Percentiles rank a stretch among this genome's conserved stretches.
Conservation (phyloP, 1,140 invertebrate genomes). For the Megathymus violae region DNA sequence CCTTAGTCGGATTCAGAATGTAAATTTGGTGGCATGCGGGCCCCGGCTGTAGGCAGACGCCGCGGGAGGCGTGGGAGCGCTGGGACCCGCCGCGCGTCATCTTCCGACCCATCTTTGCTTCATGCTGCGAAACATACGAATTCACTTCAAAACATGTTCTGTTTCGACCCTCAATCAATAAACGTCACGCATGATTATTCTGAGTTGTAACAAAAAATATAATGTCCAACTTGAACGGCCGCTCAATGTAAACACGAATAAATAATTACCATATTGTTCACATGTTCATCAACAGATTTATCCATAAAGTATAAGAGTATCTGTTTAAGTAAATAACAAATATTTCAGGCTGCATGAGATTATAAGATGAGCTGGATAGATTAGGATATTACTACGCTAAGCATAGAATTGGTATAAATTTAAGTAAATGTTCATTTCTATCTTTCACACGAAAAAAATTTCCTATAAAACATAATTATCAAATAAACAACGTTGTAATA, state of each 20-base stretch:
- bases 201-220: constrained; percentile 51
- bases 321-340: too few species aligned
- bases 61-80: constrained; percentile 62
- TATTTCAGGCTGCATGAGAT: too few species aligned
- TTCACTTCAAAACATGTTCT: constrained; percentile 67
- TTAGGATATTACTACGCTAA: too few species aligned
- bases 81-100: constrained; percentile 48
- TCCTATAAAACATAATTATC: too few species aligned
- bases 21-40: constrained; percentile 68
- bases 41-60: constrained; percentile 49
- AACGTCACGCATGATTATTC: constrained; percentile 50
- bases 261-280: constrained; percentile 31
- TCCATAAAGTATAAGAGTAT: too few species aligned
- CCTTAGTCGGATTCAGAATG: constrained; percentile 58
- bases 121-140: constrained; percentile 79
- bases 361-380: too few species aligned
- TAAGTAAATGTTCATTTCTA: too few species aligned
- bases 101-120: constrained; percentile 59
- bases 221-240: constrained; percentile 46
- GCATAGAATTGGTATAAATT: too few species aligned
- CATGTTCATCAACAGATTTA: constrained; percentile 6
- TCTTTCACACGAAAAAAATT: too few species aligned
- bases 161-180: constrained; percentile 64
- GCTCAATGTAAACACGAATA: constrained; percentile 47
- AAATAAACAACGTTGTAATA: too few species aligned